phyloP scores from a whole-genome alignment of 2,888 invertebrate genomes.

The Lordiphosa andalusiaca region DNA sequence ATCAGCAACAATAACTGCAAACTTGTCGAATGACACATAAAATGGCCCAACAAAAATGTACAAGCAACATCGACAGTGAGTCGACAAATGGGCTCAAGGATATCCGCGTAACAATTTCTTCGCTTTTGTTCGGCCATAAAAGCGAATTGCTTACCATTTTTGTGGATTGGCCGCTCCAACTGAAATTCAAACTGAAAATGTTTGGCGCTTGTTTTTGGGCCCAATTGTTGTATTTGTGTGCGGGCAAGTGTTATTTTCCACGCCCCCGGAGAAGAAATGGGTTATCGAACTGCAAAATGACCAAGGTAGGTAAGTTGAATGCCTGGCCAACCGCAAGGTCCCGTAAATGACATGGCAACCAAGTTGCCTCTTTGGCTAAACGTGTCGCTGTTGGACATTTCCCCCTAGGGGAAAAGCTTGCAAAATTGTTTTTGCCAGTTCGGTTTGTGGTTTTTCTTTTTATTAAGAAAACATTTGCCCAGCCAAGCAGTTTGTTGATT shows the following conservation, averaged over 20 bases:
- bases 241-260: not conserved
- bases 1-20: conserved; percentile 37
- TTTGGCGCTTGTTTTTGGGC: conserved; percentile 19
- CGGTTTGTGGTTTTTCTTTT: conserved; percentile 6
- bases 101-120: conserved; percentile 41
- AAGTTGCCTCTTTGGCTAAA: conserved; percentile 25
- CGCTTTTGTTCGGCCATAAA: conserved; percentile 56
- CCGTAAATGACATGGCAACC: conserved; percentile 33
- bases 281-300: conserved; percentile 54
- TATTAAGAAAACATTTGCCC: conserved; percentile 35
- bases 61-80: conserved; percentile 31
- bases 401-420: conserved; percentile 14
- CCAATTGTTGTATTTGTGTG: conserved; percentile 11
- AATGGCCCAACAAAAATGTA: conserved; percentile 24
- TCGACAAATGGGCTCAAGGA: conserved; percentile 29
- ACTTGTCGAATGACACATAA: conserved; percentile 37
- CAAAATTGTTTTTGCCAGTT: conserved; percentile 22
- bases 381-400: conserved; percentile 23
- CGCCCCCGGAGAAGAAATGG: conserved; percentile 38
- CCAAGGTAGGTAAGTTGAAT: conserved; percentile 21
- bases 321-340: conserved; percentile 19
- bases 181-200: conserved; percentile 28
- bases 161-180: conserved; percentile 44
- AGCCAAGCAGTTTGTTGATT: conserved; percentile 46
- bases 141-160: conserved; percentile 64